Conservation (phyloP, 30 jellyfish, hydroid and myxozoan species). For the Aurelia sp. region DNA sequence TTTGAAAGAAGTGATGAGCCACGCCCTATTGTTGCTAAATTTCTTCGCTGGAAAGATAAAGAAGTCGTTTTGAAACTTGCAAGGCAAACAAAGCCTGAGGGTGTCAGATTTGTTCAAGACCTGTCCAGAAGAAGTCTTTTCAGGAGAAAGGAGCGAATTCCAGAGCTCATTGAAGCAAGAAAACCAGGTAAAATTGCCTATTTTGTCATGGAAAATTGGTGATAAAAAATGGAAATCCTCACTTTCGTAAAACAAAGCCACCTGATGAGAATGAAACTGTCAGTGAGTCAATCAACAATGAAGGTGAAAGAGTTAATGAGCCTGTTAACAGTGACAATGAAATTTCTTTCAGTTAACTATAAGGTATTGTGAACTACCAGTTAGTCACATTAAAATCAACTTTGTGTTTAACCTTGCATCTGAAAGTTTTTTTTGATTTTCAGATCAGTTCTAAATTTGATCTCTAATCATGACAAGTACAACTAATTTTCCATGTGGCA, state of each 20-base stretch:
- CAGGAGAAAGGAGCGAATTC: slow-evolving; percentile 22
- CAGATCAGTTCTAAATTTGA: no score
- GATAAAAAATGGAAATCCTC: background rate
- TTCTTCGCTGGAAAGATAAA: slow-evolving; percentile 4
- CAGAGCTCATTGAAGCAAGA: slow-evolving; percentile 29
- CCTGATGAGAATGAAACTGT: slow-evolving; percentile 5
- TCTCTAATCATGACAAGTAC: background rate
- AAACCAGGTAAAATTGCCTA: slow-evolving; percentile 29
- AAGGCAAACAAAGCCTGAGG: no score
- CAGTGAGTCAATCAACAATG: background rate
- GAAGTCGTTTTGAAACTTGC: no score
- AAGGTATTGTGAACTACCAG: background rate
- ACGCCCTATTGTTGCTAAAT: slow-evolving; percentile 34
- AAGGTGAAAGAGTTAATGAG: background rate
- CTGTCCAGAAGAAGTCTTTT: slow-evolving; percentile 12
- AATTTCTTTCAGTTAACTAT: background rate
- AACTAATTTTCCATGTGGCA: slow-evolving; percentile 47
- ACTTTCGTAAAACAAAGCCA: slow-evolving; percentile 16
- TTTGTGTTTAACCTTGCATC: no score
- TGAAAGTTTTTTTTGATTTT: no score
- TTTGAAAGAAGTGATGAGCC: background rate
- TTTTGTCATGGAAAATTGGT: slow-evolving; percentile 31
- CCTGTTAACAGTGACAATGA: background rate
- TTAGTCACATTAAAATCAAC: background rate
- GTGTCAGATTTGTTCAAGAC: no score